Evolutionary conservation across 2,113 vertebrate genomes (phyloP).

Genomic region (Cathartes aura): DNA sequence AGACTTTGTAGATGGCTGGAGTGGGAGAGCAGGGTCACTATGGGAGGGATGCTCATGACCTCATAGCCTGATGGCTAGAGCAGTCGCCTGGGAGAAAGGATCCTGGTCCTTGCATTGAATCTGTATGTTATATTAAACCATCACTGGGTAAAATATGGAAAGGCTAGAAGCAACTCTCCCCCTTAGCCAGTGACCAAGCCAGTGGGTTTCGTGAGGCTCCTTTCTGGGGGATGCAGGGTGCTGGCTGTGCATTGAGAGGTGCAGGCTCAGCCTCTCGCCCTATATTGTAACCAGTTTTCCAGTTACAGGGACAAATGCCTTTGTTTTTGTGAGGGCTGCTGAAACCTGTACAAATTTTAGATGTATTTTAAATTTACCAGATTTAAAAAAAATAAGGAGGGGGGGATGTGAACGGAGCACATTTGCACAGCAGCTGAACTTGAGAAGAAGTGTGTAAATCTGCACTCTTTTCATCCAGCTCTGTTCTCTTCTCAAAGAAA

Average conservation of each 20-base stretch:
- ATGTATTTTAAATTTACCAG: not conserved
- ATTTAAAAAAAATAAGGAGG: not conserved
- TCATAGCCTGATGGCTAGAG: not conserved
- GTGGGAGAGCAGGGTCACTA: not conserved
- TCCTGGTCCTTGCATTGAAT: not conserved
- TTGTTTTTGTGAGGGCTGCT: not conserved
- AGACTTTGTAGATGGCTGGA: not conserved
- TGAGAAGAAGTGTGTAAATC: slow-evolving; percentile 46
- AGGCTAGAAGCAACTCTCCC: not conserved
- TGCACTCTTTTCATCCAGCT: slow-evolving; percentile 38
- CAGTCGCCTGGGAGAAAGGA: not conserved
- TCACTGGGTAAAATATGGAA: not conserved
- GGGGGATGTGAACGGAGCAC: not conserved
- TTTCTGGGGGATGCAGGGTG: not conserved
- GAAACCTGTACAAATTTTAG: not conserved
- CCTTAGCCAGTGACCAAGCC: not conserved
- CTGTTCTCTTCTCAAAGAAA: slow-evolving; percentile 41
- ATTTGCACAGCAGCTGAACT: slow-evolving; percentile 6
- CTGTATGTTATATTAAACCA: not conserved
- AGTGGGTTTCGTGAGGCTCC: not conserved
- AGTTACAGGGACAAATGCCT: fast-evolving
- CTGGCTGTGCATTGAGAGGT: not conserved
- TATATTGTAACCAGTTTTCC: not conserved
- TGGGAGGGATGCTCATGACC: not conserved
- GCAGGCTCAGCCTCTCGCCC: not conserved